Evolutionary conservation across 2,113 vertebrate species (phyloP).

Genomic region (Hiodon tergisus): DNA sequence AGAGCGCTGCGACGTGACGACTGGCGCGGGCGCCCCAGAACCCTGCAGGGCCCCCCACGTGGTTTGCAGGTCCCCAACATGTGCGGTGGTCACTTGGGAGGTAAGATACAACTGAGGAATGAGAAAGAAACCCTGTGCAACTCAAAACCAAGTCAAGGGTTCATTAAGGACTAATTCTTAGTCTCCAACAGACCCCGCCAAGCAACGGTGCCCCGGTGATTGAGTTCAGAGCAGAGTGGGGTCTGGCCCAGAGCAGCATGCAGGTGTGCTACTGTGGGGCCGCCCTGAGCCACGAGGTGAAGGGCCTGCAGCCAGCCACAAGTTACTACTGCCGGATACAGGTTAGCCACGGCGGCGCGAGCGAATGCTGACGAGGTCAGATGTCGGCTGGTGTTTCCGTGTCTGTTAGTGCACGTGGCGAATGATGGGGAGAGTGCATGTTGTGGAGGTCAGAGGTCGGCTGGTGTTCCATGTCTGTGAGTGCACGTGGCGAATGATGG

Average conservation of each 20-base stretch:
- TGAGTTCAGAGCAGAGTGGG: conserved; percentile 91
- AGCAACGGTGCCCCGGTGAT: conserved; percentile 82
- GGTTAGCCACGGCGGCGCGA: conserved; percentile 55
- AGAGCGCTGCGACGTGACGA: conserved; percentile 81
- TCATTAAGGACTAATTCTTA: conserved; percentile 1
- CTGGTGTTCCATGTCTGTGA: no score
- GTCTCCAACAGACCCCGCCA: conserved; percentile 64
- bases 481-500: no score
- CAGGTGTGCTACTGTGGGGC: conserved; percentile 82
- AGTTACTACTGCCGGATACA: conserved; percentile 89
- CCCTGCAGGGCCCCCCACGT: conserved; percentile 78
- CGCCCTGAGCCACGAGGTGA: conserved; percentile 77
- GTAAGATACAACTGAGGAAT: conserved; percentile 56
- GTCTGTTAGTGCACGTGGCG: no score
- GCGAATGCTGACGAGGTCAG: no score
- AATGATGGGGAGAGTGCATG: no score
- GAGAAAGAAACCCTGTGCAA: background rate
- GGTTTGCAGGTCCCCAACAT: conserved; percentile 80
- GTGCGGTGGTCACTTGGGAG: conserved; percentile 88
- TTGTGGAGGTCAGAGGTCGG: no score
- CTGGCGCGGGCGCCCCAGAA: conserved; percentile 86
- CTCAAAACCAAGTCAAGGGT: background rate
- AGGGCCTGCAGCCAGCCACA: conserved; percentile 85
- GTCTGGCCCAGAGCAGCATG: conserved; percentile 86
- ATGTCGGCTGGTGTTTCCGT: no score